Conservation (phyloP, 1,140 invertebrate species). For the Camponotus floridanus region DNA sequence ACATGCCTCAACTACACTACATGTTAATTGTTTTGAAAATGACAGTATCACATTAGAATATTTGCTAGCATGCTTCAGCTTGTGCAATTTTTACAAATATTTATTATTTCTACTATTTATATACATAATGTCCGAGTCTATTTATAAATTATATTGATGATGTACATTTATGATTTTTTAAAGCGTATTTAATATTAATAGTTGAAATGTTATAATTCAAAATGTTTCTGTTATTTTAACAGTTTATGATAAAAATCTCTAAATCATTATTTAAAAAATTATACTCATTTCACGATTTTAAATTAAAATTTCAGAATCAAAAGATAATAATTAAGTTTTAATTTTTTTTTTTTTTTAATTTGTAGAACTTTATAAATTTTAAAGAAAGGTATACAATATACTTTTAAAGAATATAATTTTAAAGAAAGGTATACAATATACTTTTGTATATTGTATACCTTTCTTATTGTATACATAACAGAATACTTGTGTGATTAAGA, state of each 20-base stretch:
- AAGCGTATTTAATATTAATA: too few relatives aligned
- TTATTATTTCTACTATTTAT: background rate
- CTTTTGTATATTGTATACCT: too few relatives aligned
- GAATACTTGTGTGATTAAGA: background rate
- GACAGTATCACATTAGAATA: slow-evolving; percentile 29
- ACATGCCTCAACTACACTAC: background rate
- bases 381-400: background rate
- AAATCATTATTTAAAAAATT: too few relatives aligned
- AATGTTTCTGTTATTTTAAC: too few relatives aligned
- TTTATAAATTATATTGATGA: background rate
- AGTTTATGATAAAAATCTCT: too few relatives aligned
- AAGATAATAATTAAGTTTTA: background rate
- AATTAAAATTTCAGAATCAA: background rate
- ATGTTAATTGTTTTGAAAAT: background rate
- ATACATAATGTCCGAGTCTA: background rate
- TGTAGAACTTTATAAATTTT: background rate
- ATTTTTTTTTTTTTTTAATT: background rate
- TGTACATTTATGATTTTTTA: background rate
- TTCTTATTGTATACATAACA: background rate
- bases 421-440: background rate
- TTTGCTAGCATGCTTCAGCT: slow-evolving; percentile 79
- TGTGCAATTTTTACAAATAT: slow-evolving; percentile 65
- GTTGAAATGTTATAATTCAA: too few relatives aligned
- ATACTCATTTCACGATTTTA: background rate
- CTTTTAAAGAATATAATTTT: too few relatives aligned